Evolutionary conservation across 1,140 invertebrate species (phyloP), one percentile per base, ranked within the genome.

Genomic region (Episyrphus balteatus): DNA sequence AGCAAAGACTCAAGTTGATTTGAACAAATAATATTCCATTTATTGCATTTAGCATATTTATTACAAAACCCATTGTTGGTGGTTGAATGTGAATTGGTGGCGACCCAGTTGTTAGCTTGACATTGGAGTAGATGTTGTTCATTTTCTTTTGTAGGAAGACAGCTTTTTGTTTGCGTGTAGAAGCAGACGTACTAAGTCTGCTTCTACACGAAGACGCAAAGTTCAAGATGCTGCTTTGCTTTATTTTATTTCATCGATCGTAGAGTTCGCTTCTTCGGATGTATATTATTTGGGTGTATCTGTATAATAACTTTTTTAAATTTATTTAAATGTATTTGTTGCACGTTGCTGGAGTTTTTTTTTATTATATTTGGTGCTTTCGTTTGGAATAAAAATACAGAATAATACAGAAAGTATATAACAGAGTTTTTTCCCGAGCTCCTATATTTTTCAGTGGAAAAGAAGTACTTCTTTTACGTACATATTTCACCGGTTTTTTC

Each of bases 41-140:
- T 59, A 98, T 94, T 40, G 96, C 88, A 72, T 99, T 99, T 45
- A 99, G 77, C 83, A 97, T 96, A 55, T 98, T 94, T 26, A 98
- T 74, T 13, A 99, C 92, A 48, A 86, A 91, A 42, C 85, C 86
- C 83, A 98, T 87, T 18, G 89, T 91, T 13, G 94, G 94, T 32
- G 92, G 88, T 66, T 97, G 92, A 54, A 98, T 95, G 72, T 96
- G 87, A 55, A 93, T 88, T 17, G 88, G 88, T 15, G 86, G 86
- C 46, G 87, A 66, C 48, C 77, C 76, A 40, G 79, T 79, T 32
- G 77, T 75, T 17, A 81, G 70, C 61, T 83, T 83, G 33, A 84
- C 80, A 60, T 67, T 62, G 47, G 84, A 82, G 69, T 86, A 84
- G 51, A 86, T 86, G 67, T 89, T 86, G 58, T 86, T 88, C 78